Conservation (phyloP, 2,797 vertebrate genomes). For the Galagoides demidoff region DNA sequence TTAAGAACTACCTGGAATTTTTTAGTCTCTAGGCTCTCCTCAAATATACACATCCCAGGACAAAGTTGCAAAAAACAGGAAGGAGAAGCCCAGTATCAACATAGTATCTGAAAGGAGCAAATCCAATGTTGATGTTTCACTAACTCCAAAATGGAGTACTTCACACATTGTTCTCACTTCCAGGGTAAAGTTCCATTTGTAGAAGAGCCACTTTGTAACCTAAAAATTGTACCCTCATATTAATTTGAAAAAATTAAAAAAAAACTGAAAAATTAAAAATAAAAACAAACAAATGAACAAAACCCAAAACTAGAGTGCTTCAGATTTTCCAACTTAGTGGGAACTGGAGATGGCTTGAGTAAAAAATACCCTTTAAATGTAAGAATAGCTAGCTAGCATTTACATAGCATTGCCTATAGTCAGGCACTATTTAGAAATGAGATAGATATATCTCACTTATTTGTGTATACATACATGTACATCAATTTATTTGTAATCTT, state of each 20-base stretch:
- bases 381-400: neutral
- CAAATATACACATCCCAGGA: neutral
- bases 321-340: neutral
- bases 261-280: too few relatives aligned
- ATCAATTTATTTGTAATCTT: neutral
- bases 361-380: constrained; percentile 14
- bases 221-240: too few relatives aligned
- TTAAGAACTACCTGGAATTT: neutral
- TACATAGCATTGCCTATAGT: neutral
- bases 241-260: too few relatives aligned
- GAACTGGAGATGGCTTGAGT: neutral
- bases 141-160: neutral
- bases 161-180: neutral
- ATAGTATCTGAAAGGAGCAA: neutral
- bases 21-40: neutral
- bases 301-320: neutral
- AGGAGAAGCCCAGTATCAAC: neutral
- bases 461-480: neutral
- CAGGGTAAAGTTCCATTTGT: too few relatives aligned
- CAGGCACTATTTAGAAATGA: neutral
- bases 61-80: neutral
- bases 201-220: too few relatives aligned
- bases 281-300: too few relatives aligned
- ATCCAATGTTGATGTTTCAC: neutral
- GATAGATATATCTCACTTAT: neutral